A percentile compares a stretch with the other conserved stretches of the same genome.
Evolutionary conservation across 2,888 invertebrate genomes (phyloP).

Genomic region (Campoplex nolae): DNA sequence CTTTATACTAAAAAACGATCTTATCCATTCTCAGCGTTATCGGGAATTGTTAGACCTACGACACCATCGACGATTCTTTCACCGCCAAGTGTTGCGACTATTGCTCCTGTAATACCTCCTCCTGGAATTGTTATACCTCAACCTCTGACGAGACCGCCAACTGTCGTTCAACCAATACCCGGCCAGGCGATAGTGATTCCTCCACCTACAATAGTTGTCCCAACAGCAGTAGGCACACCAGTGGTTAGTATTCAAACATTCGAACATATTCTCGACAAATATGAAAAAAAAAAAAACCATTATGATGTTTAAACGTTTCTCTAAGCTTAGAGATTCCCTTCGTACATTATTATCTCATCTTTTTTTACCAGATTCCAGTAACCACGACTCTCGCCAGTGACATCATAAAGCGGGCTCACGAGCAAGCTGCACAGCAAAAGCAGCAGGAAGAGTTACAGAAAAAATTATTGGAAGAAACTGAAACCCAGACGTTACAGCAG

Average conservation of each 20-base stretch:
- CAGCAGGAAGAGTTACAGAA: slow-evolving; percentile 90
- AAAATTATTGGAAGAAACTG: slow-evolving; percentile 87
- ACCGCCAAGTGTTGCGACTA: slow-evolving; percentile 80
- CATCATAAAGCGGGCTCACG: slow-evolving; percentile 88
- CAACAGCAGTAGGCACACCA: slow-evolving; percentile 82
- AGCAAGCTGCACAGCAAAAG: slow-evolving; percentile 87
- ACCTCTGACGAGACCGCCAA: slow-evolving; percentile 83
- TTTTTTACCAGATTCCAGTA: slow-evolving; percentile 72
- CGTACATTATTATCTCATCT: not conserved
- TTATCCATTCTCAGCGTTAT: slow-evolving; percentile 74
- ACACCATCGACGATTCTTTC: slow-evolving; percentile 77
- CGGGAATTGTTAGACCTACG: slow-evolving; percentile 80
- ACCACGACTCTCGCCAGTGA: slow-evolving; percentile 82
- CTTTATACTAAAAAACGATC: not conserved
- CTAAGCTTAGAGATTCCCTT: too few relatives aligned
- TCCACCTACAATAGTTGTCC: slow-evolving; percentile 84
- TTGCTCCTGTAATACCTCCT: slow-evolving; percentile 86
- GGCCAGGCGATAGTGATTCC: slow-evolving; percentile 84
- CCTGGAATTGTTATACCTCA: slow-evolving; percentile 88
- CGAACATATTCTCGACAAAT: not conserved
- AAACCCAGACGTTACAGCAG: slow-evolving; percentile 88
- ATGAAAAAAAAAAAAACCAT: not conserved
- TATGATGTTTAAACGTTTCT: too few relatives aligned
- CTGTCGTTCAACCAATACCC: slow-evolving; percentile 84
- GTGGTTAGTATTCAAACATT: slow-evolving; percentile 75